These are phyloP conservation scores for Astyanax mexicanus DNA, from an alignment of 2,797 vertebrate species.

Conservation along the genomic window DNA sequence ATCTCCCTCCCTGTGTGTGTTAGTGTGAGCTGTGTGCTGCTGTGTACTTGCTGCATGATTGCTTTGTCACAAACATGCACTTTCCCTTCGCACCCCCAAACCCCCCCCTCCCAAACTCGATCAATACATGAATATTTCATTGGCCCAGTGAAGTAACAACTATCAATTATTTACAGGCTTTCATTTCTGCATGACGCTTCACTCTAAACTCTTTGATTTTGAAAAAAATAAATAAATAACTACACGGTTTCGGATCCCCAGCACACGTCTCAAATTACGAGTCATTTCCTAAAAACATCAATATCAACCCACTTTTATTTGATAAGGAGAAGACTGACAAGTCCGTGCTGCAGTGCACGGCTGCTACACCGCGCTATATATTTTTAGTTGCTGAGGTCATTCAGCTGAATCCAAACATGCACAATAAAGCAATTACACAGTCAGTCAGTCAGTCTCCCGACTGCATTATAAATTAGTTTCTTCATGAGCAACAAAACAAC, in stretches of 20 bases:
- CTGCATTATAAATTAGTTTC: slow-evolving; percentile 27
- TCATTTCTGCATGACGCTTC: slow-evolving; percentile 40
- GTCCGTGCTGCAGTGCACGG: not conserved
- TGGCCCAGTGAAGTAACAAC: slow-evolving; percentile 41
- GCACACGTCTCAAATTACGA: not conserved
- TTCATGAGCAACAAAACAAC: slow-evolving; percentile 17
- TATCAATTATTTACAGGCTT: slow-evolving; percentile 49
- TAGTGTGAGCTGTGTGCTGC: not conserved
- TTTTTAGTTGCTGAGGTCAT: slow-evolving; percentile 16
- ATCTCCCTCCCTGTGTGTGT: slow-evolving; percentile 14
- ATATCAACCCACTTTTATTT: not conserved
- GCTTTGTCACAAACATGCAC: slow-evolving; percentile 48
- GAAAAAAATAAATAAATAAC: not conserved
- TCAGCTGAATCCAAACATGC: slow-evolving; percentile 13
- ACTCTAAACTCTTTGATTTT: slow-evolving; percentile 27
- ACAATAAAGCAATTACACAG: slow-evolving; percentile 32
- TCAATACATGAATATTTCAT: slow-evolving; percentile 56
- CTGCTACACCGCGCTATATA: not conserved
- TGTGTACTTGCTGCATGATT: slow-evolving; percentile 36
- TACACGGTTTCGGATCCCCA: not conserved
- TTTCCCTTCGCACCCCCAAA: not conserved
- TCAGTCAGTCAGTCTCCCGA: slow-evolving; percentile 4
- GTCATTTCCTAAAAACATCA: not conserved
- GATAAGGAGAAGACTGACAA: not conserved
- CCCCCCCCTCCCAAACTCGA: slow-evolving; percentile 7